Conservation (phyloP, 2,888 invertebrate species). For the Agonum fuliginosum region DNA sequence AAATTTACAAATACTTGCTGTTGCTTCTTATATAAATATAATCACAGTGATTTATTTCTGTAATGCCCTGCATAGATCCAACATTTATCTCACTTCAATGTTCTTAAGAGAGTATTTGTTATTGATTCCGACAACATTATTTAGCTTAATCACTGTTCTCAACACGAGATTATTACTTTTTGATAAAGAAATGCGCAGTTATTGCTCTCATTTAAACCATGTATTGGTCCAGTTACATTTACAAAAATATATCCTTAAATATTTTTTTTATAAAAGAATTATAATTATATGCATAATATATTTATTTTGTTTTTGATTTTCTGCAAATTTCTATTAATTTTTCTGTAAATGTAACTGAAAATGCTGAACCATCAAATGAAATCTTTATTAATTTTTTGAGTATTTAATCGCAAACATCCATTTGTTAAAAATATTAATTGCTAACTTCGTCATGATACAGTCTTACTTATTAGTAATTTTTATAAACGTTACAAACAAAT, state of each 20-base stretch:
- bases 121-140: slow-evolving; percentile 55
- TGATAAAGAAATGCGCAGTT: slow-evolving; percentile 56
- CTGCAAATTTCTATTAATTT: slow-evolving; percentile 10
- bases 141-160: slow-evolving; percentile 59
- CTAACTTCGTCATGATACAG: slow-evolving; percentile 49
- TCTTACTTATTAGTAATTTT: slow-evolving; percentile 55
- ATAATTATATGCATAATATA: slow-evolving; percentile 33
- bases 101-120: slow-evolving; percentile 56
- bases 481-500: slow-evolving; percentile 45
- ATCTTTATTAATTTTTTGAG: slow-evolving; percentile 20
- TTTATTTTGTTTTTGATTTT: slow-evolving; percentile 36
- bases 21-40: slow-evolving; percentile 13
- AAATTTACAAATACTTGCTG: slow-evolving; percentile 24
- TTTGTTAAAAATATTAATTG: slow-evolving; percentile 46
- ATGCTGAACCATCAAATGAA: slow-evolving; percentile 54
- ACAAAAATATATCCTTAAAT: slow-evolving; percentile 50
- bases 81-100: slow-evolving; percentile 59
- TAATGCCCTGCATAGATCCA: slow-evolving; percentile 50
- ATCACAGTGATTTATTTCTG: slow-evolving; percentile 52
- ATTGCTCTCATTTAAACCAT: slow-evolving; percentile 59
- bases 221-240: slow-evolving; percentile 57
- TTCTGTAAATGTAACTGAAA: slow-evolving; percentile 54
- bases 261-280: slow-evolving; percentile 16
- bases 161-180: slow-evolving; percentile 59
- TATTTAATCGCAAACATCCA: slow-evolving; percentile 36